Conservation (phyloP, 2,888 invertebrate species). For the Dynastes maya region DNA sequence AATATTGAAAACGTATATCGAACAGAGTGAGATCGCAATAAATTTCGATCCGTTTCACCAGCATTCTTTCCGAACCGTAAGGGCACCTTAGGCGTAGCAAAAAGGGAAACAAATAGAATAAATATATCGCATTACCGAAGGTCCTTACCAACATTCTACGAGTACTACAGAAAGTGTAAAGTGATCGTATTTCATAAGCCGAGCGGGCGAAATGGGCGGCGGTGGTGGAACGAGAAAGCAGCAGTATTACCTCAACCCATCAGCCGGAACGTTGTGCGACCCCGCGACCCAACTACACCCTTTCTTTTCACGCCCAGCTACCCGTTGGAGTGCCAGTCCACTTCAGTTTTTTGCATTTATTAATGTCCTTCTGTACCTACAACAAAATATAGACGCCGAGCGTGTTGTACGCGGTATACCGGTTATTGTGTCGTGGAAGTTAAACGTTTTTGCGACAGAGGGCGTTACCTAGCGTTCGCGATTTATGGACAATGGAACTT, state of each 20-base stretch:
- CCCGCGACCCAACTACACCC: not conserved
- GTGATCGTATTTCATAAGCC: constrained; percentile 50
- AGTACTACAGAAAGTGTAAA: constrained; percentile 45
- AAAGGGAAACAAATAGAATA: constrained; percentile 21
- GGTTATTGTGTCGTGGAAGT: constrained; percentile 37
- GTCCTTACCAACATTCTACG: not conserved
- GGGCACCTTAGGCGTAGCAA: not conserved
- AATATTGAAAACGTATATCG: constrained; percentile 25
- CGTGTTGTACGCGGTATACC: constrained; percentile 10
- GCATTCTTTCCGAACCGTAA: not conserved
- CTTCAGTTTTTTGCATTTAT: constrained; percentile 40
- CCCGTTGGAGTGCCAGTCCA: not conserved
- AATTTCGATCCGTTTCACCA: constrained; percentile 14
- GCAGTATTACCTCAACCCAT: not conserved
- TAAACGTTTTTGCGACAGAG: constrained; percentile 39
- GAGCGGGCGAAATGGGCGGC: not conserved
- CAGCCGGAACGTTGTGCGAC: not conserved
- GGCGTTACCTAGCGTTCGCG: constrained; percentile 13
- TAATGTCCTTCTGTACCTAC: constrained; percentile 27
- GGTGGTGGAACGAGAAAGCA: not conserved
- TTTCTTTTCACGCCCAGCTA: not conserved
- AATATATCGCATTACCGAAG: constrained; percentile 33
- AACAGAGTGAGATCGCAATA: constrained; percentile 1
- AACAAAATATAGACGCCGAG: constrained; percentile 13
- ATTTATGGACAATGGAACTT: constrained; percentile 31